Base-by-base conservation (phyloP, 2,797 vertebrate genomes). In the Pseudocheirus occidentalis region DNA sequence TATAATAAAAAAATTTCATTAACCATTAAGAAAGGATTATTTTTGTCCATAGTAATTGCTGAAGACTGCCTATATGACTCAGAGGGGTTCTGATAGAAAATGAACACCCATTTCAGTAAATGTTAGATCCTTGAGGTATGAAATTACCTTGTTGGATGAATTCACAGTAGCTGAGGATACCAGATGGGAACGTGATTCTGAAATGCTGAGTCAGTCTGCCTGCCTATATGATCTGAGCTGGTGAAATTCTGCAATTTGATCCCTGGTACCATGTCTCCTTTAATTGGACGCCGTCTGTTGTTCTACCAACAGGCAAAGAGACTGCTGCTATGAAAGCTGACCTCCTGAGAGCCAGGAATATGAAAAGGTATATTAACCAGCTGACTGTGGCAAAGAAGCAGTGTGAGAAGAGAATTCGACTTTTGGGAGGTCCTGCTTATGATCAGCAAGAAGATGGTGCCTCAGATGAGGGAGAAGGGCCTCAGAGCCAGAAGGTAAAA, bases 301-400 rank as follows among this genome's bases (percentile, higher is more conserved):
- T 90, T 99, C 99, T 99, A 97, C 98, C 99, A 97, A 99, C 99
- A 99, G 99, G 99, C 94, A 99, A 99, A 98, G 99, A 99, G 98
- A 99, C 99, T 0, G 99, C 99, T 0, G 99, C 99, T 56, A 99
- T 99, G 99, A 99, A 99, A 98, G 99, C 99, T 28, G 99, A 99
- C 97, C 98, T 99, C 91, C 99, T 99, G 97, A 99, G 99, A 95
- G 99, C 99, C 97, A 99, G 99, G 95, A 99, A 99, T 95, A 99
- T 99, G 99, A 99, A 99, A 97, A 99, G 99, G 94, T 99, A 99
- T 62, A 99, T 99, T 98, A 99, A 99, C 98, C 99, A 99, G 97
- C 99, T 99, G 97, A 99, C 99, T 0, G 99, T 99, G 97, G 99
- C 99, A 52, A 99, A 99, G 99, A 99, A 99, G 98, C 99, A 99